Evolutionary conservation across 37 sponge, comb jelly and placozoan species (phyloP).

Genomic region (Beroe ovata): DNA sequence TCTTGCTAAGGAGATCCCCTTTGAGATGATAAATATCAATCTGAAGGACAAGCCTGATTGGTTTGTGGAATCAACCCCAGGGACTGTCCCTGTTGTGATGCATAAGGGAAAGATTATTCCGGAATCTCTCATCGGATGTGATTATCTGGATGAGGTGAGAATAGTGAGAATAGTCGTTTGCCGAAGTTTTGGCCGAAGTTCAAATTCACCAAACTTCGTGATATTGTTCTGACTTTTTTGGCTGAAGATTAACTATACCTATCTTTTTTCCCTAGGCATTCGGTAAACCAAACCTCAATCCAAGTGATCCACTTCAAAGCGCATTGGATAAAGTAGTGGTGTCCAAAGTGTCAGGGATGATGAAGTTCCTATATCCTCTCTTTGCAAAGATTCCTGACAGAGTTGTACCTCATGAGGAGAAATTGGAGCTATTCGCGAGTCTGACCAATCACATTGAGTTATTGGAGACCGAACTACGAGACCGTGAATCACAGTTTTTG

Average conservation of each 20-base stretch:
- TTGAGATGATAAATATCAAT: neutral
- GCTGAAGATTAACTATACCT: no score
- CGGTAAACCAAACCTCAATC: slow-evolving; percentile 28
- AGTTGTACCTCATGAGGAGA: slow-evolving; percentile 31
- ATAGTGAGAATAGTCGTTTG: no score
- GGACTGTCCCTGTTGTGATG: slow-evolving; percentile 17
- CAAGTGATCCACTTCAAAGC: slow-evolving; percentile 27
- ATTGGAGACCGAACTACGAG: slow-evolving; percentile 1
- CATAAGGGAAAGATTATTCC: slow-evolving; percentile 43
- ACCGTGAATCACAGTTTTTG: neutral
- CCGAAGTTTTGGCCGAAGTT: no score
- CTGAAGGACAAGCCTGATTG: slow-evolving; percentile 47
- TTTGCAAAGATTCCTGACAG: slow-evolving; percentile 35
- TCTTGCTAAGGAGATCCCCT: slow-evolving; percentile 19
- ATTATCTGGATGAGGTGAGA: slow-evolving; percentile 48
- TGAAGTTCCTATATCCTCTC: slow-evolving; percentile 43
- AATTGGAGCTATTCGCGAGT: neutral
- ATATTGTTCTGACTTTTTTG: no score
- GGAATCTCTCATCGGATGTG: slow-evolving; percentile 27
- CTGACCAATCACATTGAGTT: neutral
- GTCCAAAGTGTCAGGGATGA: neutral
- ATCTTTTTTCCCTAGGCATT: neutral
- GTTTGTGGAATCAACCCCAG: slow-evolving; percentile 25
- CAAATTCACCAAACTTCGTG: no score
- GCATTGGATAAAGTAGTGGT: slow-evolving; percentile 30